Evolutionary conservation across 2,113 vertebrate species (phyloP).

Genomic region (Raphicerus campestris): DNA sequence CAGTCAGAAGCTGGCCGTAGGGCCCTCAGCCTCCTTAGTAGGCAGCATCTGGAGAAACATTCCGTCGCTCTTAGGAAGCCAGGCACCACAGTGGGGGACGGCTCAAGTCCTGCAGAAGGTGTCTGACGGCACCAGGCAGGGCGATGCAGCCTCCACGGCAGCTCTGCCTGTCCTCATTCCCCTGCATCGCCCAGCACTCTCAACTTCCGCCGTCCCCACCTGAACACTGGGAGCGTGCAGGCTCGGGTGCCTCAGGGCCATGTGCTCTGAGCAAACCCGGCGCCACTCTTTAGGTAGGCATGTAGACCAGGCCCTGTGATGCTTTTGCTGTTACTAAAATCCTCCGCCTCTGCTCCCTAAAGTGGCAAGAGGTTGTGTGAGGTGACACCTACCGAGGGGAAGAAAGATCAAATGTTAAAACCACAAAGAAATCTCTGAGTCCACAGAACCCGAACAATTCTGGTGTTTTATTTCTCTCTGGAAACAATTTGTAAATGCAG

Average conservation of each 20-base stretch:
- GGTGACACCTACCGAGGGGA: rapidly evolving
- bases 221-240: rapidly evolving
- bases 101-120: not conserved
- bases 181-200: not conserved
- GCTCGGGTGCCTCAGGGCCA: not conserved
- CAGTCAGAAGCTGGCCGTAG: not conserved
- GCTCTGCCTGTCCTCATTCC: rapidly evolving
- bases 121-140: not conserved
- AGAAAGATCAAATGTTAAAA: not conserved
- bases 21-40: not conserved
- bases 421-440: not conserved
- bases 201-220: rapidly evolving
- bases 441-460: rapidly evolving
- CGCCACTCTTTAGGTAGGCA: too few relatives aligned
- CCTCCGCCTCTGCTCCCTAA: not conserved
- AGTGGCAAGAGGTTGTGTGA: not conserved
- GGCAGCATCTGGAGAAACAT: not conserved
- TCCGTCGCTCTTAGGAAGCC: not conserved
- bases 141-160: not conserved
- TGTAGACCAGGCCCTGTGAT: rapidly evolving
- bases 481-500: rapidly evolving
- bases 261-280: not conserved
- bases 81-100: rapidly evolving
- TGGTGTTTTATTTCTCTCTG: not conserved
- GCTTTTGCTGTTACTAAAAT: not conserved